Evolutionary conservation across 30 jellyfish, hydroid and myxozoan species (phyloP).

Genomic region (Aurelia aurita complex sp. Pacific): DNA sequence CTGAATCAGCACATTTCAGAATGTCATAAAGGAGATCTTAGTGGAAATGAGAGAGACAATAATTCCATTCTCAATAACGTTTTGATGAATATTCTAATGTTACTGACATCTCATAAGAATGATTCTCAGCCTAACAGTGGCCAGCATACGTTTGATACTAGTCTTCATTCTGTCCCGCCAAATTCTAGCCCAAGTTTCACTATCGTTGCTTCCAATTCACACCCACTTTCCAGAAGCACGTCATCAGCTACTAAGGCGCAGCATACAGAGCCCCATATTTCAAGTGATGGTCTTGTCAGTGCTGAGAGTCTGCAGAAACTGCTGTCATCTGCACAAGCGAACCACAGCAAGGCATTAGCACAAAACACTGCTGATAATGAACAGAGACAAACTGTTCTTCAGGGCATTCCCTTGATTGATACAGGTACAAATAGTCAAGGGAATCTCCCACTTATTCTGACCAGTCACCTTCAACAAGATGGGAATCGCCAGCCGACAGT

Average conservation of each 20-base stretch:
- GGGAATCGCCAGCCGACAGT: conserved; percentile 37
- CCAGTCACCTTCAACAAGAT: conserved; percentile 47
- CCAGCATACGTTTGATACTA: background rate
- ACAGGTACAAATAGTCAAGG: conserved; percentile 26
- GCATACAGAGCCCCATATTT: background rate
- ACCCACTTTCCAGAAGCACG: conserved; percentile 11
- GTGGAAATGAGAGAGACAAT: conserved; percentile 59
- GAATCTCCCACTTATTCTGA: conserved; percentile 67
- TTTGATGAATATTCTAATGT: conserved; percentile 72
- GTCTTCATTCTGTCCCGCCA: background rate
- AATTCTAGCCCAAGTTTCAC: conserved; percentile 12
- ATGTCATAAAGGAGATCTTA: conserved; percentile 38
- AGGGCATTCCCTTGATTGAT: conserved; percentile 44
- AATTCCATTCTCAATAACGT: conserved; percentile 56
- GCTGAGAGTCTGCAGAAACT: conserved; percentile 45
- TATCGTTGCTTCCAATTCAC: conserved; percentile 7
- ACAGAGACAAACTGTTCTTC: conserved; percentile 47
- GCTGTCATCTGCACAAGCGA: conserved; percentile 44
- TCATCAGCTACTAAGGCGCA: background rate
- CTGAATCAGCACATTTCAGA: conserved; percentile 69
- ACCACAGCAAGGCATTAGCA: conserved; percentile 8
- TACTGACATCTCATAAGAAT: conserved; percentile 53
- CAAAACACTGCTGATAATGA: conserved; percentile 40
- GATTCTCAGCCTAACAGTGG: conserved; percentile 40
- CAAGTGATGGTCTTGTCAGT: conserved; percentile 44